Conservation (phyloP, 2,113 vertebrate genomes). For the Thamnaconus septentrionalis region DNA sequence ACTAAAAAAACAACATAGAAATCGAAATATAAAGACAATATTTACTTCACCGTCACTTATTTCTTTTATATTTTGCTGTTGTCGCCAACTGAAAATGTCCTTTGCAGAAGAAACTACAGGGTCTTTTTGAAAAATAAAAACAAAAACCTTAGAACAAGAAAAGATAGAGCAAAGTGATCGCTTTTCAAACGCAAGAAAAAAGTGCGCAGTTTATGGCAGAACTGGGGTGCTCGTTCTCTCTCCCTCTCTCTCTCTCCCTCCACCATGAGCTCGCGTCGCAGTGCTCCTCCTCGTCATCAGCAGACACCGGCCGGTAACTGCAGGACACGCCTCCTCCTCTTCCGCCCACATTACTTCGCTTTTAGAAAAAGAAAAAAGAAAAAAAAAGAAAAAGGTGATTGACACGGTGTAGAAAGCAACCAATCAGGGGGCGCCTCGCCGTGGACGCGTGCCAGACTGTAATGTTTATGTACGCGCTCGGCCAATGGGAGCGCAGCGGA, state of each 20-base stretch:
- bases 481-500: constrained; percentile 67
- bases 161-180: neutral
- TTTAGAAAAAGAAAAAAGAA: constrained; percentile 4
- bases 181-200: constrained; percentile 3
- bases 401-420: constrained; percentile 30
- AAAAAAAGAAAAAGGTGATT: constrained; percentile 38
- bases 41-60: no score
- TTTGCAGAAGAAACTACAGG: no score
- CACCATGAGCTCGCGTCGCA: constrained; percentile 12
- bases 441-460: constrained; percentile 77
- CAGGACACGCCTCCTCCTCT: constrained; percentile 59
- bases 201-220: constrained; percentile 34
- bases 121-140: no score
- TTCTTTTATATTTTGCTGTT: no score
- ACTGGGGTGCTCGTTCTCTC: neutral
- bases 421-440: constrained; percentile 56
- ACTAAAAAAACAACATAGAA: no score
- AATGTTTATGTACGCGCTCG: constrained; percentile 70
- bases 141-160: neutral
- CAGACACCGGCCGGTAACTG: constrained; percentile 78
- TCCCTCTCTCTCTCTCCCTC: constrained; percentile 14
- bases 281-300: constrained; percentile 29
- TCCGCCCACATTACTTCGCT: constrained; percentile 37
- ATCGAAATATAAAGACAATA: no score
- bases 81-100: no score